Conservation (phyloP, 2,113 vertebrate genomes). For the Misgurnus mizolepis region DNA sequence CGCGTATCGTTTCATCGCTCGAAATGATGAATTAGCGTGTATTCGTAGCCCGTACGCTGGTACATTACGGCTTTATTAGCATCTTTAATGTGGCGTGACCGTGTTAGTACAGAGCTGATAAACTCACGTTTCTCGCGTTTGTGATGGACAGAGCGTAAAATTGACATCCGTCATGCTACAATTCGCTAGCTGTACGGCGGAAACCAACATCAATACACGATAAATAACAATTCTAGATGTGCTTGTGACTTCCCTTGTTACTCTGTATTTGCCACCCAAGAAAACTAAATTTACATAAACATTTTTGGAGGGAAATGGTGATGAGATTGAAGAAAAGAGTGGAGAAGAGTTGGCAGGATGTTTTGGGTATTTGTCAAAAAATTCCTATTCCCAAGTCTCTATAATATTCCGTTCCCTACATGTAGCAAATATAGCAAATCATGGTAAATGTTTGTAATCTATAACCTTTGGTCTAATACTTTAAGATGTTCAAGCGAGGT, state of each 20-base stretch:
- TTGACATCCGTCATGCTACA: not conserved
- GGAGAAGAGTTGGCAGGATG: no score
- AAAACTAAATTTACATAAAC: no score
- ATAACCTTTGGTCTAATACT: constrained; percentile 2
- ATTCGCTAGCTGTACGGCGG: not conserved
- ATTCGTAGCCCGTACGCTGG: constrained; percentile 5
- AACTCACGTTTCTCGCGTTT: not conserved
- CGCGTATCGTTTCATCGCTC: constrained; percentile 35
- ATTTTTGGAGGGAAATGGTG: no score
- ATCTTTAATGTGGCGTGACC: not conserved
- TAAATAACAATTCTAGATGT: not conserved
- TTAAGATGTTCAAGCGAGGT: constrained; percentile 8
- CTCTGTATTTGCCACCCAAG: no score
- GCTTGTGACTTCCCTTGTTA: no score
- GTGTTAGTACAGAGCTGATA: not conserved
- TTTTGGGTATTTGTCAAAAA: no score
- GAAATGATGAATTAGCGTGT: constrained; percentile 34
- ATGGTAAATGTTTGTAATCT: not conserved
- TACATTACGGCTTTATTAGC: constrained; percentile 34
- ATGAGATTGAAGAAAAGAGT: no score
- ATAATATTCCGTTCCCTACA: no score
- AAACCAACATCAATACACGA: not conserved
- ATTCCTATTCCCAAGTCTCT: no score
- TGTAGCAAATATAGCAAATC: no score
- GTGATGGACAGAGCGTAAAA: not conserved